These are phyloP conservation scores for Amphiprion clarkii DNA, from an alignment of 2,797 vertebrate species.

Conservation along the genomic window DNA sequence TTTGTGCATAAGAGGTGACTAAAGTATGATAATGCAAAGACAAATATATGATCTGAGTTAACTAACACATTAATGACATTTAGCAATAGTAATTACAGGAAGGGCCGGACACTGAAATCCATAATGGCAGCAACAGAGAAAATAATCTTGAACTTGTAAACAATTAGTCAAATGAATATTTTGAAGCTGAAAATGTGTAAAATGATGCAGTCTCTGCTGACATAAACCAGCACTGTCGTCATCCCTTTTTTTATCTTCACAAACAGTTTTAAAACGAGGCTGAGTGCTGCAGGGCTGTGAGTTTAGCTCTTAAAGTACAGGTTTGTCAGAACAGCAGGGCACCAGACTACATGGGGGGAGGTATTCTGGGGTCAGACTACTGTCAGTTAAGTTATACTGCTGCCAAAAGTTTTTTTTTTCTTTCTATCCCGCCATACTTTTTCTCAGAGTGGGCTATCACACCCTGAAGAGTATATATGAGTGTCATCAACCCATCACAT, in stretches of 20 bases:
- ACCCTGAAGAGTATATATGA: neutral
- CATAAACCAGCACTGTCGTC: neutral
- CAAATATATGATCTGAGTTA: conserved; percentile 1
- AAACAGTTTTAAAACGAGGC: neutral
- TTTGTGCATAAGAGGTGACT: neutral
- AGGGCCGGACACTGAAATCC: neutral
- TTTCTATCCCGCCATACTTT: neutral
- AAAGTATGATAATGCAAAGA: conserved; percentile 8
- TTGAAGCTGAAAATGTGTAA: neutral
- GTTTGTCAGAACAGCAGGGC: conserved; percentile 33
- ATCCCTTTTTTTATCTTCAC: too few species aligned
- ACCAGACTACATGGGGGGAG: conserved; percentile 15
- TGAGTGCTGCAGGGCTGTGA: conserved; percentile 21
- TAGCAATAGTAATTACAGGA: neutral
- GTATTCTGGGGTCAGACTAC: conserved; percentile 27
- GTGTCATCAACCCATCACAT: conserved; percentile 2
- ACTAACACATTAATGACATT: conserved; percentile 1
- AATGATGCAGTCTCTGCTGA: conserved; percentile 6
- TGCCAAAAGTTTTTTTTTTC: neutral
- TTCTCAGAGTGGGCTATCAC: neutral
- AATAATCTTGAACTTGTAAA: neutral
- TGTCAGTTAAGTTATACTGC: conserved; percentile 17
- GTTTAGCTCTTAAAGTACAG: conserved; percentile 29
- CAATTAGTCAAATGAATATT: conserved; percentile 6
- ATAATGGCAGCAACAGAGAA: neutral